phyloP scores from a whole-genome alignment of 2,113 vertebrate species.

The Glareola pratincola region DNA sequence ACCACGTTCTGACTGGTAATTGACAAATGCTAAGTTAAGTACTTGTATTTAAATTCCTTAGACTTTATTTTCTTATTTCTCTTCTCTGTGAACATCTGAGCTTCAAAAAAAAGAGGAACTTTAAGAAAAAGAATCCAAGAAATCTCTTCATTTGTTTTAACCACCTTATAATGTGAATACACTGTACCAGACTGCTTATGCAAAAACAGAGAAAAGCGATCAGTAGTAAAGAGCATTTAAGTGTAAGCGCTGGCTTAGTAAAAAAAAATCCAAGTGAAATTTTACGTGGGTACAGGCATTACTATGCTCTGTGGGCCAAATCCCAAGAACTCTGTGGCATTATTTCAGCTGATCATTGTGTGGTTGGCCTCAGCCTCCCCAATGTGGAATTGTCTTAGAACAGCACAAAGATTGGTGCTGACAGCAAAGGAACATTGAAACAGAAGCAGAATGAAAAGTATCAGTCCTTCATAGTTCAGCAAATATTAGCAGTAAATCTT shows the following conservation, averaged over 20 bases:
- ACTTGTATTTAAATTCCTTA: neutral
- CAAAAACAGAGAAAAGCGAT: neutral
- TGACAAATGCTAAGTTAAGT: neutral
- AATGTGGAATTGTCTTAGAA: neutral
- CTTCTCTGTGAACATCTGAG: neutral
- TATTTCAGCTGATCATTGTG: neutral
- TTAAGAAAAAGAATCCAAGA: neutral
- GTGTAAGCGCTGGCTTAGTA: neutral
- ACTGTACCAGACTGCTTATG: neutral
- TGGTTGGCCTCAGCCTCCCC: neutral
- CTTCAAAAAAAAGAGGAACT: neutral
- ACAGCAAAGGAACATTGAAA: conserved; percentile 6
- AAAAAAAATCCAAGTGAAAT: neutral
- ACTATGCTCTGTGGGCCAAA: neutral
- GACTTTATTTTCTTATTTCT: neutral
- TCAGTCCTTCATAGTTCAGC: neutral
- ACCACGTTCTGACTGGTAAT: neutral
- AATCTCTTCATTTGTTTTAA: neutral
- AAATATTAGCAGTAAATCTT: conserved; percentile 36
- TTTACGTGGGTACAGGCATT: neutral
- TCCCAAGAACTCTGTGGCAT: neutral
- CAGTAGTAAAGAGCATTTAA: neutral
- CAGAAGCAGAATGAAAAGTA: conserved; percentile 19
- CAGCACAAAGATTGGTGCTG: neutral
- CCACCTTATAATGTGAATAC: neutral